These are phyloP conservation scores for Seladonia tumulorum DNA, from an alignment of 2,888 invertebrate species.

Conservation along the genomic window DNA sequence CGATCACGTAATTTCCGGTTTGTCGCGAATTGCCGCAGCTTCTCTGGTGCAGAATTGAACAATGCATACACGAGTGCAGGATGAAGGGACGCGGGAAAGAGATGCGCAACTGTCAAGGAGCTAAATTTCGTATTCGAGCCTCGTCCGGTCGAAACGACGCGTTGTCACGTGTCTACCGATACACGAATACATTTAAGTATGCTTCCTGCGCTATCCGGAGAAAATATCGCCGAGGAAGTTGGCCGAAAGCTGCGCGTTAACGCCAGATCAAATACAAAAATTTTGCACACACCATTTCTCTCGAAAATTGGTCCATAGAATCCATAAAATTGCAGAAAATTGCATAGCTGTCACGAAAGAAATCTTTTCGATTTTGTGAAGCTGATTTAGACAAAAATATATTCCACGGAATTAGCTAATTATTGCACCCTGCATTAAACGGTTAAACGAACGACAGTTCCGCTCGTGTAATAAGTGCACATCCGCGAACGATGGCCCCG, in stretches of 20 bases:
- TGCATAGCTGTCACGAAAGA: too few relatives aligned
- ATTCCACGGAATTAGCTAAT: background rate
- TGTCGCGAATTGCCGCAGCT: background rate
- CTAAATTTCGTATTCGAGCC: conserved; percentile 66
- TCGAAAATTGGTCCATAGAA: too few relatives aligned
- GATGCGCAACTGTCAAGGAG: conserved; percentile 54
- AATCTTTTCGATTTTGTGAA: background rate
- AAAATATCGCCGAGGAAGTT: conserved; percentile 19
- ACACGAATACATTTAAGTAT: conserved; percentile 57
- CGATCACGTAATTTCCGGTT: background rate
- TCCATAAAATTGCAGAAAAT: too few relatives aligned
- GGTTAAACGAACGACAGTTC: background rate
- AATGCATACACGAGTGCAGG: conserved; percentile 20
- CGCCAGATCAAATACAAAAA: background rate
- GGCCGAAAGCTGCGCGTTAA: background rate
- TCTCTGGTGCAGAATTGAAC: background rate
- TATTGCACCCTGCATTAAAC: background rate
- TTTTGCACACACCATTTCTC: background rate
- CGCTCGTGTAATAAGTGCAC: background rate
- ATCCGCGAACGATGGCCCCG: background rate
- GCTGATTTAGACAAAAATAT: background rate
- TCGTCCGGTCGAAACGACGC: conserved; percentile 62
- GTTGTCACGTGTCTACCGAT: conserved; percentile 39
- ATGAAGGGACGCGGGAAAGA: conserved; percentile 46
- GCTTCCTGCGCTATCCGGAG: conserved; percentile 2